These are phyloP conservation scores for Notarius quadriscutis DNA, from an alignment of 2,113 vertebrate species.

Conservation along the genomic window DNA sequence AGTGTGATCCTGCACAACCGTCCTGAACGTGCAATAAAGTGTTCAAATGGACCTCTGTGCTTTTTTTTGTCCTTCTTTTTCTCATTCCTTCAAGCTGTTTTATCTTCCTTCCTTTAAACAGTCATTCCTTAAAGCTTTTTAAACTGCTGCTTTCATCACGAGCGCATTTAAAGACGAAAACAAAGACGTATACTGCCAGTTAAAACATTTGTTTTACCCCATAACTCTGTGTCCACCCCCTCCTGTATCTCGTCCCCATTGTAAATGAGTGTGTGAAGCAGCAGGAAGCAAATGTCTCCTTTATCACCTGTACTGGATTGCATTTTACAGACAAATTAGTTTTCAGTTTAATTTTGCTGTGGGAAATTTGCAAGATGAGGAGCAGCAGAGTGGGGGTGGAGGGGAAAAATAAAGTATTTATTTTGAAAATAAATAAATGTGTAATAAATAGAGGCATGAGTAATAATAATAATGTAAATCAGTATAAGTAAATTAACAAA, in stretches of 20 bases:
- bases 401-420: too few species aligned
- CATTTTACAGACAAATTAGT: not conserved
- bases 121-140: not conserved
- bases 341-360: not conserved
- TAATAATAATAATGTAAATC: too few species aligned
- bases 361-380: not conserved
- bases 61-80: not conserved
- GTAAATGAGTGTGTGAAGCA: slow-evolving; percentile 1
- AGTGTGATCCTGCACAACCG: not conserved
- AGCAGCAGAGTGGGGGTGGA: not conserved
- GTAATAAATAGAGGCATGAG: too few species aligned
- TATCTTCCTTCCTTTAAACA: slow-evolving; percentile 2
- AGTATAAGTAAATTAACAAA: too few species aligned
- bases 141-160: slow-evolving; percentile 1
- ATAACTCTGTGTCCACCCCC: slow-evolving; percentile 5
- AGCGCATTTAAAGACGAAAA: slow-evolving; percentile 3
- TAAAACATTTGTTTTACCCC: not conserved
- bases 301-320: slow-evolving; percentile 2
- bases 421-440: too few species aligned
- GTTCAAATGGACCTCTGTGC: not conserved
- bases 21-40: not conserved
- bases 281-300: not conserved
- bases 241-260: not conserved
- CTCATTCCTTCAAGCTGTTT: not conserved
- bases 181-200: not conserved